Conservation (phyloP, 2,888 invertebrate species). For the Dione vanillae region DNA sequence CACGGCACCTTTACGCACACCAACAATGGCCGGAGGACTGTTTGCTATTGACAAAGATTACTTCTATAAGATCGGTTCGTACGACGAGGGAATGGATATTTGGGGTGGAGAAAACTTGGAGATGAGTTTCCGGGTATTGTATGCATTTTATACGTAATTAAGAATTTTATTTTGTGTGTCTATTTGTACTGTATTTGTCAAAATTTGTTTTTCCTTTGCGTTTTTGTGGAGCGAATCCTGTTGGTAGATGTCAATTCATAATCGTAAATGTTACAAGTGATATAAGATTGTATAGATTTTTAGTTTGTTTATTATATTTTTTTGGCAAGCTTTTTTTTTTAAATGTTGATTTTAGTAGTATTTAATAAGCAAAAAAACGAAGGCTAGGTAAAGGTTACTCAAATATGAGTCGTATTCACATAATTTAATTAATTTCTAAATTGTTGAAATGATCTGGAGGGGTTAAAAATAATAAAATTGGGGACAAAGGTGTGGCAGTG, state of each 20-base stretch:
- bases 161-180: conserved; percentile 4
- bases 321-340: neutral
- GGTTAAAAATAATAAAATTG: conserved; percentile 35
- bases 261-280: neutral
- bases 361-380: neutral
- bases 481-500: conserved; percentile 94
- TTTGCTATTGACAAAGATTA: conserved; percentile 97
- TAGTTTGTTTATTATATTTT: neutral
- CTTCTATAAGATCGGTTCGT: conserved; percentile 98
- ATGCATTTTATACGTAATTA: conserved; percentile 37
- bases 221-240: conserved; percentile 10
- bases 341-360: neutral
- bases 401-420: neutral
- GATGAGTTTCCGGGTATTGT: conserved; percentile 95
- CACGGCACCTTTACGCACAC: conserved; percentile 95
- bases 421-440: neutral
- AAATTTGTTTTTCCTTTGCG: conserved; percentile 1
- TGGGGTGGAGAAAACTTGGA: conserved; percentile 99
- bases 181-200: conserved; percentile 2
- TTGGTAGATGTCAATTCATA: neutral
- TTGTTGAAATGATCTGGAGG: neutral
- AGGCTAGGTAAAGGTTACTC: neutral
- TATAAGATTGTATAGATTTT: neutral
- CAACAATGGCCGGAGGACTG: conserved; percentile 99
- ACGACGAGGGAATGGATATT: conserved; percentile 99